A percentile compares a stretch with the other conserved stretches of the same genome.
Conservation (phyloP, 1,140 invertebrate species). For the Phthorimaea operculella region DNA sequence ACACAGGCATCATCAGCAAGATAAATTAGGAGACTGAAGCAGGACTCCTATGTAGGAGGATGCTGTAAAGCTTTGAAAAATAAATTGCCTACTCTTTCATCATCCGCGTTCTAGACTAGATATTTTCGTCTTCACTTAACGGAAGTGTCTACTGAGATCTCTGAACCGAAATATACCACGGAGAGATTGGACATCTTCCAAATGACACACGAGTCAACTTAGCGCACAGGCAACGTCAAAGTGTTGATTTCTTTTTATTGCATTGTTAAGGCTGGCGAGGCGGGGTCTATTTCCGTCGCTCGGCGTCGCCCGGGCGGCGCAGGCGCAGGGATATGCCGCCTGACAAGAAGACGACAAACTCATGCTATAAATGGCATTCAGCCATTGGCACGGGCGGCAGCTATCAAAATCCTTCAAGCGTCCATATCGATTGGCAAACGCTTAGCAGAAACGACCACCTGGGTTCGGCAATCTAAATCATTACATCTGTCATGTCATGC, state of each 20-base stretch:
- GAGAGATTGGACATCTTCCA: slow-evolving; percentile 60
- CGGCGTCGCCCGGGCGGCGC: slow-evolving; percentile 48
- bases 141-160: slow-evolving; percentile 54
- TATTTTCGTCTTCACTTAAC: slow-evolving; percentile 56
- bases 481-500: no score
- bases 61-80: slow-evolving; percentile 24
- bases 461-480: neutral
- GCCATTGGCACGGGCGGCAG: slow-evolving; percentile 28
- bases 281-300: slow-evolving; percentile 59
- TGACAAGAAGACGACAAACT: slow-evolving; percentile 60
- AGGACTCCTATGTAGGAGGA: slow-evolving; percentile 24
- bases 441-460: neutral
- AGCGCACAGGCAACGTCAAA: slow-evolving; percentile 51
- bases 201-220: slow-evolving; percentile 66
- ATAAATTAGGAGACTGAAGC: neutral
- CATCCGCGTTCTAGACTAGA: slow-evolving; percentile 31
- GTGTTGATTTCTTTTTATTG: slow-evolving; percentile 68
- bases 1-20: neutral
- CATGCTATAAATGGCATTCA: slow-evolving; percentile 56
- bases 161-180: slow-evolving; percentile 56
- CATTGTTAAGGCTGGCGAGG: slow-evolving; percentile 64
- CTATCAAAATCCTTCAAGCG: slow-evolving; percentile 17
- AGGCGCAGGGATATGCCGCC: slow-evolving; percentile 49
- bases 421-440: neutral
- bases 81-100: slow-evolving; percentile 42